Base-by-base conservation (phyloP, 2,888 invertebrate species). In the Harpalus rufipes region DNA sequence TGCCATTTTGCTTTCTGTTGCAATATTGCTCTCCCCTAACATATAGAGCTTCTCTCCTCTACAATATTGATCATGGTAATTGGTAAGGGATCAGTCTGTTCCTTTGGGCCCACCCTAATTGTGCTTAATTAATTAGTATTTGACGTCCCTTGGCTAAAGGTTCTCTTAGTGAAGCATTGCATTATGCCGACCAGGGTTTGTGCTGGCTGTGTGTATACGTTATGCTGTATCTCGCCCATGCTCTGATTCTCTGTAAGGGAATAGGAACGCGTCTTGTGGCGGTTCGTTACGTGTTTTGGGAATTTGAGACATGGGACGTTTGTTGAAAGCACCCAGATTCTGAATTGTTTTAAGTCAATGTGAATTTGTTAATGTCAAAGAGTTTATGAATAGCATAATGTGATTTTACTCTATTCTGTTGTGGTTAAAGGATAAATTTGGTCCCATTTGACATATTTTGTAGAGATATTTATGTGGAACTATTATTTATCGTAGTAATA, bases 91-190 rank as follows among this genome's bases (percentile, higher is more conserved):
- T 61, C 74, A 72, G 83, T 18, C 74, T 18, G 25, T 74, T 74
- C 78, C 84, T 78, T 51, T 58, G 84, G 63, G 41, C 32, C 14
- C 51, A 44, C 68, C 79, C 82, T 86, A 86, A 86, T 86, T 86
- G 86, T 85, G 81, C 86, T 85, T 86, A 86, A 86, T 86, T 86
- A 86, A 86, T 86, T 86, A 86, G 84, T 84, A 85, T 85, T 85
- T 80, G 81, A 86, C 84, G 81, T 86, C 81, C 84, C 72, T 74
- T 74, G 72, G 78, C 85, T 85, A 81, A 74, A 74, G 72, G 72
- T 74, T 74, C 44, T 74, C 72, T 74, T 74, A 74, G 72, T 74
- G 18, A 74, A 44, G 72, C 72, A 74, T 74, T 74, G 44, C 72
- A 74, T 74, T 74, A 74, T 74, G 41, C 41, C 16, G 16, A 12